These are phyloP conservation scores for Catharus ustulatus DNA, from an alignment of 2,797 vertebrate species.

Conservation along the genomic window DNA sequence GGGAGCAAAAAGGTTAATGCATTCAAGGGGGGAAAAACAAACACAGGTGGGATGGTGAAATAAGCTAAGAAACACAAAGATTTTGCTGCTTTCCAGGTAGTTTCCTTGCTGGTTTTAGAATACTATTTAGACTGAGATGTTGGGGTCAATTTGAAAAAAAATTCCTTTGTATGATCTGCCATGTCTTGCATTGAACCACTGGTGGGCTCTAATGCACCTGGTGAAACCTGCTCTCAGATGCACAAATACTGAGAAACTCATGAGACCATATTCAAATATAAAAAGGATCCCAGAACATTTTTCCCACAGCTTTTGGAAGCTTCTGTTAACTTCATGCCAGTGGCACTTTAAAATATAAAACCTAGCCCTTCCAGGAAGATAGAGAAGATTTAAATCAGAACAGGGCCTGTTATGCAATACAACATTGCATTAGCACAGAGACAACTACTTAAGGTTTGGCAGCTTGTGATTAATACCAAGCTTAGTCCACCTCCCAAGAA, in stretches of 20 bases:
- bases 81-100: neutral
- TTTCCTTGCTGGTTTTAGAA: neutral
- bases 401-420: neutral
- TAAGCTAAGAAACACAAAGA: neutral
- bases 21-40: neutral
- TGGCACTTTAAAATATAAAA: neutral
- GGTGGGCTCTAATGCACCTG: neutral
- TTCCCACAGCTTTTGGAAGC: neutral
- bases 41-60: neutral
- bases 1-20: neutral
- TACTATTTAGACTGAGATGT: neutral
- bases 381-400: neutral
- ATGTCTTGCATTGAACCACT: neutral
- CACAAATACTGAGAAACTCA: neutral
- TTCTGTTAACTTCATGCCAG: neutral
- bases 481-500: neutral
- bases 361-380: neutral
- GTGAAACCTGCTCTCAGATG: neutral
- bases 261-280: neutral
- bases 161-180: neutral
- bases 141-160: neutral
- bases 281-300: constrained; percentile 1
- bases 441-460: neutral
- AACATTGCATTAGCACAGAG: neutral
- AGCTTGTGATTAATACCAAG: neutral